Conservation (phyloP, 2,797 vertebrate genomes). For the Falco naumanni region DNA sequence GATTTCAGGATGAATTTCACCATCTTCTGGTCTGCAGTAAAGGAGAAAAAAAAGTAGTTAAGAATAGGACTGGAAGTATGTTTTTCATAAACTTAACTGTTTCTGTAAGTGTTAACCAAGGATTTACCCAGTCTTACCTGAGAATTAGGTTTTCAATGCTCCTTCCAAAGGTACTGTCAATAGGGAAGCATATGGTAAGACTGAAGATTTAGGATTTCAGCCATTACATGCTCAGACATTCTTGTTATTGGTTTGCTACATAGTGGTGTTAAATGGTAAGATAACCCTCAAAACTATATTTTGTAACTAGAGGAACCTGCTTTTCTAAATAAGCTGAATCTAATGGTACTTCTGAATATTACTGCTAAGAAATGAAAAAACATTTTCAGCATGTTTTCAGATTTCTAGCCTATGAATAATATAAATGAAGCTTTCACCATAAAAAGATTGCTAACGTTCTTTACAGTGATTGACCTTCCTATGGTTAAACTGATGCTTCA, state of each 20-base stretch:
- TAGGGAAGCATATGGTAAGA: neutral
- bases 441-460: neutral
- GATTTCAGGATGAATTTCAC: slow-evolving; percentile 98
- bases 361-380: neutral
- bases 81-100: neutral
- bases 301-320: neutral
- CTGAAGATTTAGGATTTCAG: neutral
- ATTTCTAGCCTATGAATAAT: neutral
- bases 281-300: neutral
- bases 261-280: neutral
- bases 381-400: neutral
- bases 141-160: neutral
- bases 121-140: neutral
- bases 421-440: neutral
- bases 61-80: neutral
- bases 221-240: neutral
- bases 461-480: neutral
- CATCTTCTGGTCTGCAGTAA: slow-evolving; percentile 91
- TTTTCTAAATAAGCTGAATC: neutral
- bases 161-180: neutral
- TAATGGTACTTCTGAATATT: neutral
- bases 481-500: neutral
- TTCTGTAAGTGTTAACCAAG: neutral
- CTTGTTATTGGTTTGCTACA: neutral
- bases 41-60: slow-evolving; percentile 41